phyloP scores from a whole-genome alignment of 2,797 vertebrate species.

The Pipistrellus nathusii region DNA sequence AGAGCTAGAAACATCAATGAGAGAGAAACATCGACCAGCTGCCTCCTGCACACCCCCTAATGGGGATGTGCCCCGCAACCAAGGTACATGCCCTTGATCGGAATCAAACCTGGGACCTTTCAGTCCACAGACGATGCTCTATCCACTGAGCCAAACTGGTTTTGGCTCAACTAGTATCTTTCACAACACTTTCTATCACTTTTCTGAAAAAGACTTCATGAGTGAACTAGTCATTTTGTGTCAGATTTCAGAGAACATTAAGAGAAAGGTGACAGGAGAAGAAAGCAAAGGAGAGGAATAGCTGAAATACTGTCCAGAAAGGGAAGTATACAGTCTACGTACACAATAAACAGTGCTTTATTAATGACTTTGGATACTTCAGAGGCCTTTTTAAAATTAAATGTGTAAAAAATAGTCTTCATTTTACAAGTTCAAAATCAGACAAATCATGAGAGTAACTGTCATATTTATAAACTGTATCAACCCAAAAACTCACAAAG shows the following conservation, averaged over 20 bases:
- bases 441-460: constrained; percentile 25
- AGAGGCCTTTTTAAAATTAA: constrained; percentile 63
- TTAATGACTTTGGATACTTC: neutral
- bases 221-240: neutral
- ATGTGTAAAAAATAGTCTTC: constrained; percentile 61
- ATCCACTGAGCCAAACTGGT: too few relatives aligned
- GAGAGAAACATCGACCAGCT: too few relatives aligned
- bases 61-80: too few relatives aligned
- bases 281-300: neutral
- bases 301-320: neutral
- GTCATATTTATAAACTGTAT: constrained; percentile 41
- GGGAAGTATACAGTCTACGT: neutral
- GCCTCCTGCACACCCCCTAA: too few relatives aligned
- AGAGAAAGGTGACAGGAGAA: neutral
- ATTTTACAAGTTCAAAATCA: constrained; percentile 65
- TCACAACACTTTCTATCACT: neutral
- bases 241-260: neutral
- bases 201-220: neutral
- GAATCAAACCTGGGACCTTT: too few relatives aligned
- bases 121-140: too few relatives aligned
- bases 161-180: neutral
- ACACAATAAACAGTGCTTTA: neutral
- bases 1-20: too few relatives aligned
- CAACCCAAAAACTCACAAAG: constrained; percentile 28
- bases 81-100: too few relatives aligned